Base-by-base conservation (phyloP, 2,113 vertebrate species). In the Notothenia rossii region DNA sequence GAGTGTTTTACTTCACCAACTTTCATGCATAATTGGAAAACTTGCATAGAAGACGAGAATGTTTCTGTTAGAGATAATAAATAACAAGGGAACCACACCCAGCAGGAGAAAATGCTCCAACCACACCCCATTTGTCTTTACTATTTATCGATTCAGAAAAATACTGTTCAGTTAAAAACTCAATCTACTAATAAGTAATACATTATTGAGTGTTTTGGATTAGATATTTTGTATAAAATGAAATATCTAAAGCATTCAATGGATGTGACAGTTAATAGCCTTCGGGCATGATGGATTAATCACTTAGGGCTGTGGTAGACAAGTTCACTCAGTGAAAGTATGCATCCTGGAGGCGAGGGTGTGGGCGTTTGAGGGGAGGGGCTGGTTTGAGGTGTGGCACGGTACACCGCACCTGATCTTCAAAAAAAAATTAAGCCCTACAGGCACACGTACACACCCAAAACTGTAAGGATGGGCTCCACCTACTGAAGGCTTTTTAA, bases 291-390 rank as follows among this genome's bases (percentile, higher is more conserved):
- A 48, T 10, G 7, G 17, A 53, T 51, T 82, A 71, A 80, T 79
- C 64, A 48, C 22, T 49, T n/a, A 70, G 61, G 63, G 25, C 6
- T 43, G 50, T 59, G 54, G 18, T 15, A 60, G 78, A 54, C 77
- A 72, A 50, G 81, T 86, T 77, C 59, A 70, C 17, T 83, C 65
- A 82, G 75, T 70, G 69, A 89, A 88, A 73, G 75, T 81, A 61
- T 88, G 66, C 66, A 58, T 61, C 62, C 84, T 72, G 5, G 51
- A 69, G 70, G 77, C 45, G 3, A 80, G 64, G 75, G 85, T 48
- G 66, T 0, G 11, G n/a, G 36, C 48, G 50, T 68, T 49, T 82
- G 20, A 51, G 49, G 63, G 79, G 76, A 70, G 68, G 72, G 75
- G 71, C 63, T 10, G 4, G 11, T 15, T 14, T 77, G 40, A 82